These are phyloP conservation scores for Sycophila sp. DNA, from an alignment of 1,140 invertebrate genomes.

Conservation along the genomic window DNA sequence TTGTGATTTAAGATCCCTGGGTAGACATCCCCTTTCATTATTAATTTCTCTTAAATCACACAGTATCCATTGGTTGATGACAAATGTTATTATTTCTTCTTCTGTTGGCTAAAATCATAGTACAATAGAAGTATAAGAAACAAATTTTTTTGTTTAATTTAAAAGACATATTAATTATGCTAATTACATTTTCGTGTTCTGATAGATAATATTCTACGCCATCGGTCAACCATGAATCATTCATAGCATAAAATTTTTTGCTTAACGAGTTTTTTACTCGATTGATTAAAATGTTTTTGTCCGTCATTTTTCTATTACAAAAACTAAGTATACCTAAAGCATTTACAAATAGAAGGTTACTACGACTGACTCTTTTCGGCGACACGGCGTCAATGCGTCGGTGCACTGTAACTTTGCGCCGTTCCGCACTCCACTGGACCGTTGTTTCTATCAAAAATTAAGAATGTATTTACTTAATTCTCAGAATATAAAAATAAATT, in stretches of 20 bases:
- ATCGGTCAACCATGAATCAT: conserved; percentile 53
- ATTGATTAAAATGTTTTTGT: conserved; percentile 2
- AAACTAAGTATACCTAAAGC: background rate
- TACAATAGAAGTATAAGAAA: background rate
- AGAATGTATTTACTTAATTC: background rate
- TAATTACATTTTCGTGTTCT: conserved; percentile 42
- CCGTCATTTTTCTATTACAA: background rate
- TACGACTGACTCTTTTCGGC: no score
- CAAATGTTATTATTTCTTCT: conserved; percentile 53
- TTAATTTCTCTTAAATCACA: conserved; percentile 71
- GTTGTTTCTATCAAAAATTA: background rate
- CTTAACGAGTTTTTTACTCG: conserved; percentile 44
- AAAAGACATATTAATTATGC: background rate
- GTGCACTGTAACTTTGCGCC: background rate
- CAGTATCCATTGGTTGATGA: conserved; percentile 71
- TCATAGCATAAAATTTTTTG: conserved; percentile 47
- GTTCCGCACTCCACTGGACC: background rate
- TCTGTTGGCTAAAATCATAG: conserved; percentile 22
- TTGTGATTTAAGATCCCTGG: conserved; percentile 61
- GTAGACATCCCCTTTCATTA: conserved; percentile 68
- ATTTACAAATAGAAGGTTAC: background rate
- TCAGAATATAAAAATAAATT: no score
- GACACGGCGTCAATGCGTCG: background rate
- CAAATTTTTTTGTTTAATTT: background rate
- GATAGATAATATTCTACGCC: conserved; percentile 54